Evolutionary conservation across 2,888 invertebrate genomes (phyloP).

Genomic region (Nymphalis c-album): DNA sequence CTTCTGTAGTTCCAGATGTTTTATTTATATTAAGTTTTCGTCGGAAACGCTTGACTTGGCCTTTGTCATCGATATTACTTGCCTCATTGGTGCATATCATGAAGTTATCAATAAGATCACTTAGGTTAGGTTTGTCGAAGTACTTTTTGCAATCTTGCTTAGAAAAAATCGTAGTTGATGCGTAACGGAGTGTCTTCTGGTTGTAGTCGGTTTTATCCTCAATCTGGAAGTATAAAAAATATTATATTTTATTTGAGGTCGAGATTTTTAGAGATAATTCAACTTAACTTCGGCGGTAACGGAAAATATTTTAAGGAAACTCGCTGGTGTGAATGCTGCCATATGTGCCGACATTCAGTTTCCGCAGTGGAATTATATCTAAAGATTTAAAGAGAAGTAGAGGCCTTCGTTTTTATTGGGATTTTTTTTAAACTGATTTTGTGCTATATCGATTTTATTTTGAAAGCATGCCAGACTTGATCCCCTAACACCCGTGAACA

Average conservation of each 20-base stretch:
- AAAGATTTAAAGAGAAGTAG: too few species aligned
- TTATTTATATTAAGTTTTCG: not conserved
- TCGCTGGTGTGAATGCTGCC: too few species aligned
- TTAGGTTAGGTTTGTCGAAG: constrained; percentile 41
- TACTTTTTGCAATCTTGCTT: constrained; percentile 44
- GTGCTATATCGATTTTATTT: too few species aligned
- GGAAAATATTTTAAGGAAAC: too few species aligned
- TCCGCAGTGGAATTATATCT: too few species aligned
- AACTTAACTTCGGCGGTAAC: too few species aligned
- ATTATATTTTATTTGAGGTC: not conserved
- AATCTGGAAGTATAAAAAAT: constrained; percentile 39
- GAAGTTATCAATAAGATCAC: constrained; percentile 44
- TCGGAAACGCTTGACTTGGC: constrained; percentile 7
- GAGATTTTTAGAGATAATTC: too few species aligned
- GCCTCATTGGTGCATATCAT: constrained; percentile 51
- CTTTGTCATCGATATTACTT: constrained; percentile 43
- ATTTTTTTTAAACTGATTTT: too few species aligned
- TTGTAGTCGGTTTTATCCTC: constrained; percentile 43
- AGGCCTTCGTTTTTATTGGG: too few species aligned
- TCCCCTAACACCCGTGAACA: too few species aligned
- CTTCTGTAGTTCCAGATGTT: not conserved
- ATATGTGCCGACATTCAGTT: too few species aligned
- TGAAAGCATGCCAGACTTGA: too few species aligned
- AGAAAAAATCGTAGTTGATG: constrained; percentile 41
- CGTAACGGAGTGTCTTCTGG: constrained; percentile 40